Evolutionary conservation across 1,140 invertebrate genomes (phyloP).

Genomic region (Drosophila repletoides): DNA sequence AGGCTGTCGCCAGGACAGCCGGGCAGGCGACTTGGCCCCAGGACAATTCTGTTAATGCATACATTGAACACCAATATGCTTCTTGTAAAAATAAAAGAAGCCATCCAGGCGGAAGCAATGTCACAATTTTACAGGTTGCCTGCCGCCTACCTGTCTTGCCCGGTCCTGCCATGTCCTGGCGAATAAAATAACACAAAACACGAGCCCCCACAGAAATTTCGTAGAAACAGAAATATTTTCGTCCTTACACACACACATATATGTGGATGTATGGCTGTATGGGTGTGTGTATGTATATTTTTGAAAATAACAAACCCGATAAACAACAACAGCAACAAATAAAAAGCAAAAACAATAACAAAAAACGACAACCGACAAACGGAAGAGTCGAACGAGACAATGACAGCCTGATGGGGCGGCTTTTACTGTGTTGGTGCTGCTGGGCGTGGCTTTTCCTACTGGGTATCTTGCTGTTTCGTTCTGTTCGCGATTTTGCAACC

Average conservation of each 20-base stretch:
- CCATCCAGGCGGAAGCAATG: conserved; percentile 63
- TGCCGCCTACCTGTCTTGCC: no score
- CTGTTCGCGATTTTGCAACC: conserved; percentile 30
- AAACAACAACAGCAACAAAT: conserved; percentile 21
- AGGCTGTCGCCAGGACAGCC: not conserved
- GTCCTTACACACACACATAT: conserved; percentile 9
- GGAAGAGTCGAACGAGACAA: conserved; percentile 58
- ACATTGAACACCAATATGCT: conserved; percentile 25
- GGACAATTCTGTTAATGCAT: not conserved
- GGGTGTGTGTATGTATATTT: not conserved
- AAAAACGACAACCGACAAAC: conserved; percentile 59
- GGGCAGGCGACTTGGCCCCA: not conserved
- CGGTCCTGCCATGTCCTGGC: conserved; percentile 15
- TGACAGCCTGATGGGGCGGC: conserved; percentile 15
- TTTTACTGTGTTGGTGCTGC: not conserved
- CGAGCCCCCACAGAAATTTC: conserved; percentile 29
- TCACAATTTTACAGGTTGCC: conserved; percentile 68
- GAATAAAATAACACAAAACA: conserved; percentile 65
- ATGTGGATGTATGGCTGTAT: not conserved
- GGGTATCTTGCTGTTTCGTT: not conserved
- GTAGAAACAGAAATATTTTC: conserved; percentile 40
- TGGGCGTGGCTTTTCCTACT: not conserved
- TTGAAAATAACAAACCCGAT: conserved; percentile 55
- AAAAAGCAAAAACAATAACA: not conserved
- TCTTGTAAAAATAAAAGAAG: conserved; percentile 55